phyloP scores from a whole-genome alignment of 2,888 invertebrate genomes.

The Neoaliturus tenellus region DNA sequence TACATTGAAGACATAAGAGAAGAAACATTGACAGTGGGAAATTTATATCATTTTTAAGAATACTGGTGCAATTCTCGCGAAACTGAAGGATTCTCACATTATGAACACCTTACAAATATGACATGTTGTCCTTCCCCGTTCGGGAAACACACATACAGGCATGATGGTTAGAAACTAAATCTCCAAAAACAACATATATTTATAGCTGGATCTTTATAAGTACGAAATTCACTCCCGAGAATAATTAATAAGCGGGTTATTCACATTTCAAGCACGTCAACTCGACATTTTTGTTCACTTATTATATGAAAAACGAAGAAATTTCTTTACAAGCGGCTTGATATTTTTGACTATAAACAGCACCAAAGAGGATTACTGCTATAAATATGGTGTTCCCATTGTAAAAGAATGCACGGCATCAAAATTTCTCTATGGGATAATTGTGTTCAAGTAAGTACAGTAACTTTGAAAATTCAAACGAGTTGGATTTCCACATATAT shows the following conservation, averaged over 20 bases:
- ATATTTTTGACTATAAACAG: slow-evolving; percentile 66
- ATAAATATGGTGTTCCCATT: not conserved
- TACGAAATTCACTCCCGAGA: not conserved
- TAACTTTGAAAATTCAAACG: too few species aligned
- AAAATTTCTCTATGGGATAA: slow-evolving; percentile 45
- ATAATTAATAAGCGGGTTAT: not conserved
- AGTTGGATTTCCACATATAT: too few species aligned
- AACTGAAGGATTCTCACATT: slow-evolving; percentile 30
- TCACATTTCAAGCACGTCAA: slow-evolving; percentile 43
- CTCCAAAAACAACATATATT: not conserved
- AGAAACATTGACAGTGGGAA: slow-evolving; percentile 58
- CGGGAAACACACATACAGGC: slow-evolving; percentile 61
- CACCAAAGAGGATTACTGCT: slow-evolving; percentile 70
- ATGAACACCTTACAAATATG: slow-evolving; percentile 62
- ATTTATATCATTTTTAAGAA: slow-evolving; percentile 59
- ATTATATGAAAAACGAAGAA: slow-evolving; percentile 50
- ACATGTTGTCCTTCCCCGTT: slow-evolving; percentile 65
- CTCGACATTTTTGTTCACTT: slow-evolving; percentile 39
- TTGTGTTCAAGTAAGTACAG: too few species aligned
- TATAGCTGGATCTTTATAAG: not conserved
- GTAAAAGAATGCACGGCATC: slow-evolving; percentile 10
- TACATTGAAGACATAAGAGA: slow-evolving; percentile 56
- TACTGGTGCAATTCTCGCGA: slow-evolving; percentile 54
- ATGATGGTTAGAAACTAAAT: slow-evolving; percentile 38
- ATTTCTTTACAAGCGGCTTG: slow-evolving; percentile 63